Percentiles rank a stretch among this genome's conserved stretches.
phyloP scores from a whole-genome alignment of 2,797 vertebrate genomes.

The Coilia nasus region DNA sequence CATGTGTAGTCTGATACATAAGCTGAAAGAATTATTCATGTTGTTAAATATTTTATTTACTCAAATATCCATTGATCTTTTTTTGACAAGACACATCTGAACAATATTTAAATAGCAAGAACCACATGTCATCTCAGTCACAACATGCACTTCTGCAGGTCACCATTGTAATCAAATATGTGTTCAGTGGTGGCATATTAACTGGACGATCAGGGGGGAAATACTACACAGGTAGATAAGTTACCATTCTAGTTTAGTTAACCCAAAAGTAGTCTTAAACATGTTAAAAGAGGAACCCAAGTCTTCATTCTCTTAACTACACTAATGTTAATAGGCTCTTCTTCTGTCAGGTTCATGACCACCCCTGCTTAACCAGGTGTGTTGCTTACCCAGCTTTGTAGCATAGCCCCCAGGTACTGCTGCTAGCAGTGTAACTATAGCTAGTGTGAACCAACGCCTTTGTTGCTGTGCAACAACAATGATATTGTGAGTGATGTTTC shows the following conservation, averaged over 20 bases:
- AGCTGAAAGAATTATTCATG: neutral
- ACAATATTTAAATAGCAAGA: conserved; percentile 2
- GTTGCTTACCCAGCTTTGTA: too few relatives aligned
- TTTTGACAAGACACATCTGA: neutral
- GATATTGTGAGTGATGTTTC: neutral
- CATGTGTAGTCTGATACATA: neutral
- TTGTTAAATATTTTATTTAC: neutral
- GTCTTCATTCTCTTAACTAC: too few relatives aligned
- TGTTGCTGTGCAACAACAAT: neutral
- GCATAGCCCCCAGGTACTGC: neutral
- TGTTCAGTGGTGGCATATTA: neutral
- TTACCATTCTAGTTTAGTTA: too few relatives aligned
- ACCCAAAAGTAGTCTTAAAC: too few relatives aligned
- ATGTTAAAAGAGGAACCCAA: too few relatives aligned
- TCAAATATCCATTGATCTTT: neutral
- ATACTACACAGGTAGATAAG: too few relatives aligned
- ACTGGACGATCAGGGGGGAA: neutral
- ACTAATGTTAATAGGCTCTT: too few relatives aligned
- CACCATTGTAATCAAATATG: neutral
- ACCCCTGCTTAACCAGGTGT: too few relatives aligned
- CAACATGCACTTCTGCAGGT: neutral
- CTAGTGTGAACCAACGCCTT: neutral
- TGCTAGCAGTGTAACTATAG: neutral
- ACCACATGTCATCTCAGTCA: neutral
- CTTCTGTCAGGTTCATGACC: too few relatives aligned